Evolutionary conservation across 2,888 invertebrate genomes (phyloP), one percentile per base, ranked within the genome.

Genomic region (Oscheius onirici): DNA sequence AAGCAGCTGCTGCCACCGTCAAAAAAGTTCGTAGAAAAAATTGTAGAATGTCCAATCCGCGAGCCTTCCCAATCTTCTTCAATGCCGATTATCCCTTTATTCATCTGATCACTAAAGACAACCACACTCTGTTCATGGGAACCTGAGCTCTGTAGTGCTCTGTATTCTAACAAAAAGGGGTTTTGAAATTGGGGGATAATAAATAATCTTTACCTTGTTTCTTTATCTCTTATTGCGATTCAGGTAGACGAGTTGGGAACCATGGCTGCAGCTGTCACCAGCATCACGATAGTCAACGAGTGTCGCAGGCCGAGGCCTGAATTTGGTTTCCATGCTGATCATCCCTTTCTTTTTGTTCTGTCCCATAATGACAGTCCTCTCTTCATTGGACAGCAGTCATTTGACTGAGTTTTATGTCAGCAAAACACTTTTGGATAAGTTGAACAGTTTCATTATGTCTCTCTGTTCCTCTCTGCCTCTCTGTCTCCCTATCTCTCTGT

Each of bases 241-340:
- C 70, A 83, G 83, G 77, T 78, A 15, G 83, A 84, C 68, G 83
- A 83, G 46, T 71, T 70, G 52, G 83, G 83, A 41, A 80, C 84
- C 15, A 80, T 72, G 43, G 83, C 83, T 2, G 82, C 84, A 5
- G 84, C 84, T 8, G 80, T 79, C 8, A 84, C 84, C 0, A 73
- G 72, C 2, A 68, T 80, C 22, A 54, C 71, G 11, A 69, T 83
- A 40, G 8, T 0, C 3, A 0, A 24, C 5, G 0, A n/a, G 22
- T 65, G 34, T 26, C 15, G 1, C 1, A 17, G 15, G 3, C 15
- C 34, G 15, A 15, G 26, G 0, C 11, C 26, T 10, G 51, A 55
- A 6, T n/a, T 73, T n/a, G 41, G 60, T 5, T 83, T 83, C 72
- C 57, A 17, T 0, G 82, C 83, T 0, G 79, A 83, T 57, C 81